These are phyloP conservation scores for Notospermus geniculatus DNA, from an alignment of 1,140 invertebrate genomes.

Conservation along the genomic window DNA sequence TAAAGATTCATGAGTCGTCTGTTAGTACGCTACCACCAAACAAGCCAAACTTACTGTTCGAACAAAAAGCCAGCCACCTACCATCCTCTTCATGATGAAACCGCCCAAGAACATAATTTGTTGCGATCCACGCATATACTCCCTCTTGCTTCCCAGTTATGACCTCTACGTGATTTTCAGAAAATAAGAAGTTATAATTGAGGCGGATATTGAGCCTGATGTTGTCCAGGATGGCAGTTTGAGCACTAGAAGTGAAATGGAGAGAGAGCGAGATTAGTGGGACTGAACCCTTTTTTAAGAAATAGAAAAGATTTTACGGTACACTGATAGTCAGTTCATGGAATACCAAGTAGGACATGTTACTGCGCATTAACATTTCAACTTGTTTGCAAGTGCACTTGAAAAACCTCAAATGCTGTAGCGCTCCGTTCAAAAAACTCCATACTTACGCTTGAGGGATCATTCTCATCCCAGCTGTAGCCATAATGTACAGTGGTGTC, in stretches of 20 bases:
- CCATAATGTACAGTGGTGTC: constrained; percentile 61
- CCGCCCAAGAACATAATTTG: constrained; percentile 60
- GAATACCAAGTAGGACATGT: background rate
- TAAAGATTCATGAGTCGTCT: no score
- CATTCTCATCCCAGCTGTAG: constrained; percentile 63
- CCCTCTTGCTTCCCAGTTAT: constrained; percentile 63
- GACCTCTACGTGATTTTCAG: constrained; percentile 59
- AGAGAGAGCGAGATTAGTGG: background rate
- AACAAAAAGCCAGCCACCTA: constrained; percentile 17
- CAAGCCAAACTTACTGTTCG: background rate
- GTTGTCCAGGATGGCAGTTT: constrained; percentile 57
- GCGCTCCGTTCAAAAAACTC: background rate
- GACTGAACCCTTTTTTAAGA: background rate
- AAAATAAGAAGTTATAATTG: constrained; percentile 57
- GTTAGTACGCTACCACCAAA: no score
- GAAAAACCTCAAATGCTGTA: no score
- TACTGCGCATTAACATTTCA: no score
- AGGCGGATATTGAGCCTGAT: constrained; percentile 55
- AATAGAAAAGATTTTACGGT: background rate
- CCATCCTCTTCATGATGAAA: constrained; percentile 54
- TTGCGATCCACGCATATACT: constrained; percentile 63
- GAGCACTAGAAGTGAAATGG: constrained; percentile 52
- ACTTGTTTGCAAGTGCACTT: no score
- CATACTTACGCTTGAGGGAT: constrained; percentile 45
- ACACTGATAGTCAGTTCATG: background rate